Evolutionary conservation across 2,888 invertebrate genomes (phyloP), one percentile per base, ranked within the genome.

Genomic region (Myopa tessellatipennis): DNA sequence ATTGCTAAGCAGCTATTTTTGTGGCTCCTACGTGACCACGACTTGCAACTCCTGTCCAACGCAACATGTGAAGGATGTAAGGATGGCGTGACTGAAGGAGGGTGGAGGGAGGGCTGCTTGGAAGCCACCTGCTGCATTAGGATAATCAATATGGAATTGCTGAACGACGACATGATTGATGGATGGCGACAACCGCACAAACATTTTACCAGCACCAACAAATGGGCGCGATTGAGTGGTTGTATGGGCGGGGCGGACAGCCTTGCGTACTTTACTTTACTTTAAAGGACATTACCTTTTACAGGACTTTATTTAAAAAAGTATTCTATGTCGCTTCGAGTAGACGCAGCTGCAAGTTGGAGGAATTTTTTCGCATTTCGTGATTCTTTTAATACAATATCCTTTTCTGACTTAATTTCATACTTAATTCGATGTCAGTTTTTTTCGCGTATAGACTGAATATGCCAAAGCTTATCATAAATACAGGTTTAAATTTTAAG

Each of bases 91-190:
- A 14, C 36, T 14, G n/a, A 61, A 26, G 12, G 34, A 26, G 38
- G 34, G 65, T 26, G 10, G 26, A 12, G 34, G 34, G 34, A 4
- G 36, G 14, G 65, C 40, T 65, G 65, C 36, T 34, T 5, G 36
- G 12, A 18, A 40, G 26, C 34, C 65, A 45, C 63, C 52, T 40
- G 63, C 26, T 60, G 74, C 52, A 34, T 58, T 36, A 12, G 52
- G 52, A 36, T 74, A 65, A 74, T 74, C 65, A 36, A 74, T 74
- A 74, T 63, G 50, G 14, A 45, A 52, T 18, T 26, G 50, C 45
- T 34, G 36, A 16, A 50, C 18, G 52, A 36, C 36, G 65, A 52
- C 50, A 65, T 34, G 7, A 65, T 45, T 65, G 74, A 65, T 65
- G 65, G 63, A 74, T 74, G 73, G 65, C 36, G 63, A 45, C 40